phyloP scores from a whole-genome alignment of 1,140 invertebrate genomes.

The Drosophila watanabei region DNA sequence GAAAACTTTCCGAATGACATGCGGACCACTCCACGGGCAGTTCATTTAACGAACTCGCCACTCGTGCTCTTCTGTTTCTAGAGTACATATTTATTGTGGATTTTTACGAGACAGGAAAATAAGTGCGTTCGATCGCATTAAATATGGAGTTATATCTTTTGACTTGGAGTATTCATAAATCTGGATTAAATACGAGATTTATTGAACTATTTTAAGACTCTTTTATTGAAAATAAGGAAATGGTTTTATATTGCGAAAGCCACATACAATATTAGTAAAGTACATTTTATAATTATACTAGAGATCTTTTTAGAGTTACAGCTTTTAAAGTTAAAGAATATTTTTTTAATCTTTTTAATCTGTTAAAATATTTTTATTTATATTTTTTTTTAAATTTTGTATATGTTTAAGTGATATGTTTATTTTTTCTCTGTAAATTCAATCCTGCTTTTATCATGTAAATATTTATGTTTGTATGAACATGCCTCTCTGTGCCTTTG shows the following conservation, averaged over 20 bases:
- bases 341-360: no score
- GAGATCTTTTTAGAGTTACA: background rate
- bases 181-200: no score
- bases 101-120: conserved; percentile 15
- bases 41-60: conserved; percentile 26
- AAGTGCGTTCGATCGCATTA: background rate
- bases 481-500: background rate
- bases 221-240: no score
- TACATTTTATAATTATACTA: no score
- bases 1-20: conserved; percentile 26
- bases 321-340: no score
- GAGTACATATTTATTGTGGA: background rate
- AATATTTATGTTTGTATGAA: background rate
- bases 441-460: background rate
- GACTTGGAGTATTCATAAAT: background rate
- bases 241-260: no score
- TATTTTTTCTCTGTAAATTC: background rate
- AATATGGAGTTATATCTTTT: background rate
- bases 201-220: no score
- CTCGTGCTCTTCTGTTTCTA: conserved; percentile 1
- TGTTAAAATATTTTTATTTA: background rate
- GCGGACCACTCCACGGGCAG: conserved; percentile 21
- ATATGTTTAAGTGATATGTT: background rate
- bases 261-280: no score
- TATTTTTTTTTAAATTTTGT: background rate